Evolutionary conservation across 2,888 invertebrate species (phyloP), one percentile per base, ranked within the genome.

Genomic region (Melinopterus prodromus): DNA sequence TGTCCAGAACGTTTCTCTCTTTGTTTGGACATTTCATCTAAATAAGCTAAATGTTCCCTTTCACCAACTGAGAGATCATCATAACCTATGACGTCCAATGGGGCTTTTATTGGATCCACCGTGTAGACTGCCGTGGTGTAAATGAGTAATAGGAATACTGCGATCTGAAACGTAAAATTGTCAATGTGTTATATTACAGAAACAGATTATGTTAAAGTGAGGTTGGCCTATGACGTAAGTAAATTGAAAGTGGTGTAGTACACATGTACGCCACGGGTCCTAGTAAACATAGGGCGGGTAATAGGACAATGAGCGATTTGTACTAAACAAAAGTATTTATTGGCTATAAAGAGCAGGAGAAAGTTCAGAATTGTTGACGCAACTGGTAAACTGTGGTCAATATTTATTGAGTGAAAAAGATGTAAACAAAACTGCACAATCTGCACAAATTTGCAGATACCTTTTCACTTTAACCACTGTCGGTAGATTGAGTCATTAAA

Each of bases 1-100:
- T 87, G 87, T n/a, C 87, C 88, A n/a, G 87, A 88, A 79, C 82
- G 90, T 89, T 87, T 91, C 86, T 12, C 81, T 74, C 87, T 84
- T 14, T 38, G 70, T 7, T 82, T 82, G 35, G 82, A 80, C 80
- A 85, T 82, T n/a, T 84, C 79, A 53, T 86, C 83, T 16, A 86
- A 78, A 71, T 84, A 84, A 12, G 85, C 85, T 69, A 88, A 82
- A 71, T 85, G 82, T 72, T 83, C 83, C 78, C 86, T 82, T 76
- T 88, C 87, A 9, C 82, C 81, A 37, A 83, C 84, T 12, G 87
- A 82, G 36, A 87, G 81, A 72, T 87, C 87, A 6, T 88, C 86
- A 37, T 86, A 82, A 6, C 85, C 81, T 72, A 87, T 86, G 79
- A 87, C 77, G 26, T 84, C 83, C 76, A 86, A 77, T 4, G 87